Evolutionary conservation across 2,113 vertebrate genomes (phyloP).

Genomic region (Oceanites oceanicus): DNA sequence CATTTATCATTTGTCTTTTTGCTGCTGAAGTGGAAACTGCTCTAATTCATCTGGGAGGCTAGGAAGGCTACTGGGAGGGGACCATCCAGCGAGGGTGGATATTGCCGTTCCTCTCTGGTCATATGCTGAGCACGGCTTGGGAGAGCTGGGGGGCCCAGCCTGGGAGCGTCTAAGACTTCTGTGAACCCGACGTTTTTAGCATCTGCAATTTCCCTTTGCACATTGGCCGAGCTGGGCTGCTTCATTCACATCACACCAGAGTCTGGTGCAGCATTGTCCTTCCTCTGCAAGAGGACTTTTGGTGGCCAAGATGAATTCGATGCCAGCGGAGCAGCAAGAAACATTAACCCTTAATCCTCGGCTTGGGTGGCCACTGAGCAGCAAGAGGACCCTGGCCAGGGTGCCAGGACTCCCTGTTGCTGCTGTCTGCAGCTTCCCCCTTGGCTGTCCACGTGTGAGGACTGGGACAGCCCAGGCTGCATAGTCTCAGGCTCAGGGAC

Average conservation of each 20-base stretch:
- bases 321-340: background rate
- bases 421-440: background rate
- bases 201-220: background rate
- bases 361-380: accelerated
- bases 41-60: background rate
- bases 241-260: background rate
- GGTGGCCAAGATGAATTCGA: background rate
- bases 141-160: background rate
- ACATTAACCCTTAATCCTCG: background rate
- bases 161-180: background rate
- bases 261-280: background rate
- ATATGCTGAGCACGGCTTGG: background rate
- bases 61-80: background rate
- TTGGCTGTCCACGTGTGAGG: background rate
- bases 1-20: background rate
- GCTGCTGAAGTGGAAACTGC: background rate
- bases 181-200: background rate
- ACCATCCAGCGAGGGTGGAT: background rate
- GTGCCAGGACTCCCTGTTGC: background rate
- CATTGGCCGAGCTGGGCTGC: background rate
- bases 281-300: background rate
- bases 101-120: background rate
- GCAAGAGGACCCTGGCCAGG: background rate
- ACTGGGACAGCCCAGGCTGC: background rate
- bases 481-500: background rate